These are phyloP conservation scores for Propithecus coquereli DNA, from an alignment of 2,113 vertebrate species.

Conservation along the genomic window DNA sequence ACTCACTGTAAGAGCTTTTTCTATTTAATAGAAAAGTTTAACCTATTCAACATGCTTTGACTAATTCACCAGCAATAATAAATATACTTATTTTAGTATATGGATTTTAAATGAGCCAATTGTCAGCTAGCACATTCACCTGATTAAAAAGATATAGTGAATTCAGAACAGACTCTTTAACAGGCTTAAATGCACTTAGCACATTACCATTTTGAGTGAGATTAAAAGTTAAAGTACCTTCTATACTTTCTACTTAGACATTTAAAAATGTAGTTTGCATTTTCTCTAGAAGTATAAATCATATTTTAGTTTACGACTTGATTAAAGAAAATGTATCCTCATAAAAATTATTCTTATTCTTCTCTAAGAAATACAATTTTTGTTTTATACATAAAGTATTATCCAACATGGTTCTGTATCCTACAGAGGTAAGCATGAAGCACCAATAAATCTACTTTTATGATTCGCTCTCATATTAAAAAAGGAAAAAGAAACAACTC, in stretches of 20 bases:
- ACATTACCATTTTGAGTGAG: constrained; percentile 26
- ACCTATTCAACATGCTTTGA: background rate
- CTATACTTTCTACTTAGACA: background rate
- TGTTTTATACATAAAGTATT: background rate
- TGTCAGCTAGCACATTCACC: background rate
- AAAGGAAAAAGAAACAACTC: background rate
- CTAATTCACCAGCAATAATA: background rate
- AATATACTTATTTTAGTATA: background rate
- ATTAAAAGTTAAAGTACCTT: background rate
- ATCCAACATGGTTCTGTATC: background rate
- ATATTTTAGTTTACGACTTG: background rate
- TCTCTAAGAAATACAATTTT: background rate
- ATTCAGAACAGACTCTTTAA: constrained; percentile 32
- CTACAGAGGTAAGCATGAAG: background rate
- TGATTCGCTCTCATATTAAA: background rate
- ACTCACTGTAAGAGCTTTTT: background rate
- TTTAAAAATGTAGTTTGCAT: constrained; percentile 38
- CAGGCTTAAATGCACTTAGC: constrained; percentile 2
- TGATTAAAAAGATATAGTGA: constrained; percentile 25
- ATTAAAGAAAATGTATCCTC: background rate
- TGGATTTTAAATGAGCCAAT: background rate
- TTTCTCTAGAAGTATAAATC: background rate
- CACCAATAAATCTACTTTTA: background rate
- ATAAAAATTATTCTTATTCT: background rate
- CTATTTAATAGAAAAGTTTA: background rate